Evolutionary conservation across 2,113 vertebrate species (phyloP), one percentile per base, ranked within the genome.

Genomic region (Halcyon malimbica): DNA sequence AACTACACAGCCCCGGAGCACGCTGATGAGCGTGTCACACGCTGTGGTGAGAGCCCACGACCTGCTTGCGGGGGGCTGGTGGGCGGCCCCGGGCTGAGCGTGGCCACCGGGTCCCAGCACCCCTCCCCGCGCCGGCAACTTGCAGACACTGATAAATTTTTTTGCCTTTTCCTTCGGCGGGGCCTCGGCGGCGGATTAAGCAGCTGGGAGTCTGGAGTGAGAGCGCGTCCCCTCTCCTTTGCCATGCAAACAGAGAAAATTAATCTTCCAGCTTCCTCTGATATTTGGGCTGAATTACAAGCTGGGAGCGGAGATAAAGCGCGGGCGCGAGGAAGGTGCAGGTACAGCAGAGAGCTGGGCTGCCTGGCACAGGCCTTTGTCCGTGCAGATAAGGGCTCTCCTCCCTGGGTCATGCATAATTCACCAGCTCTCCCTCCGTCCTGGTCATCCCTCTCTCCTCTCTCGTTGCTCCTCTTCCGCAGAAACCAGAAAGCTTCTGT

Each of bases 201-300:
- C 95, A 92, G 96, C 95, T 90, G 96, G 96, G 94, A 94, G 87
- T 33, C 94, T 71, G 80, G 77, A 96, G 93, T 14, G 69, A 76
- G 92, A 83, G 92, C 23, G 9, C 39, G 19, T 76, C 94, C 90
- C 89, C 85, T 91, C 91, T 89, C 81, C 86, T 96, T 96, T 96
- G 92, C 97, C 96, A 96, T 97, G 96, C 97, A 97, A 97, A 97
- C 89, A 83, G 91, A 95, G 96, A 96, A 98, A 97, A 97, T 97
- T 98, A 98, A 98, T 98, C 97, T 97, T 42, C 57, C 76, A 51
- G 94, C 95, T 97, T 97, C 60, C 96, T 97, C 96, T 97, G 97
- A 97, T 97, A 96, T 97, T 97, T 89, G 96, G 95, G 92, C 96
- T 96, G 97, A 97, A 97, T 97, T 97, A 97, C 97, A 98, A 98